Evolutionary conservation across 2,888 invertebrate species (phyloP).

Genomic region (Sycophila texana): DNA sequence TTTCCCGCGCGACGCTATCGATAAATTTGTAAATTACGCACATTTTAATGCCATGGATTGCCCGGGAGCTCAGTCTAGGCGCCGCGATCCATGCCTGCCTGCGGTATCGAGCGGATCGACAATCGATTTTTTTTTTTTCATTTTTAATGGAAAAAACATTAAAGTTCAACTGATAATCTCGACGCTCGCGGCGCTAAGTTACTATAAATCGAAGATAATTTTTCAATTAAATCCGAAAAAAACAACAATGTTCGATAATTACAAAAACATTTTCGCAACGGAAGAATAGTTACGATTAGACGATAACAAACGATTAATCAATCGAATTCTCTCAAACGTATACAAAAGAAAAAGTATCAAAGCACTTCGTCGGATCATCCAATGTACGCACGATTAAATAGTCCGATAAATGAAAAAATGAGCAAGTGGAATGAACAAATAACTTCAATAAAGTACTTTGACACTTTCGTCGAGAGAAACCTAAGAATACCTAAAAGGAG

Average conservation of each 20-base stretch:
- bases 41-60: not conserved
- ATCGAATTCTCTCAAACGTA: constrained; percentile 21
- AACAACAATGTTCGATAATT: constrained; percentile 10
- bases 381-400: not conserved
- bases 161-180: constrained; percentile 15
- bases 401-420: constrained; percentile 14
- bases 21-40: constrained; percentile 4
- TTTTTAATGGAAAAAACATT: not conserved
- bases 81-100: constrained; percentile 60
- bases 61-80: constrained; percentile 70
- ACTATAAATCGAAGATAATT: not conserved
- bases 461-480: constrained; percentile 39
- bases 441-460: constrained; percentile 44
- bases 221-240: not conserved
- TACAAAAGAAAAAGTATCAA: constrained; percentile 41
- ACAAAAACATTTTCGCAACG: constrained; percentile 27
- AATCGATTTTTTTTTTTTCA: not conserved
- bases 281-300: constrained; percentile 8
- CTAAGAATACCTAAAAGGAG: constrained; percentile 21
- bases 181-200: constrained; percentile 17
- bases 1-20: not conserved
- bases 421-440: constrained; percentile 28
- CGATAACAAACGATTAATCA: constrained; percentile 32
- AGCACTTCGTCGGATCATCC: constrained; percentile 17
- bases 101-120: constrained; percentile 55